Conservation (phyloP, 2,888 invertebrate species). For the Onchidella celtica region DNA sequence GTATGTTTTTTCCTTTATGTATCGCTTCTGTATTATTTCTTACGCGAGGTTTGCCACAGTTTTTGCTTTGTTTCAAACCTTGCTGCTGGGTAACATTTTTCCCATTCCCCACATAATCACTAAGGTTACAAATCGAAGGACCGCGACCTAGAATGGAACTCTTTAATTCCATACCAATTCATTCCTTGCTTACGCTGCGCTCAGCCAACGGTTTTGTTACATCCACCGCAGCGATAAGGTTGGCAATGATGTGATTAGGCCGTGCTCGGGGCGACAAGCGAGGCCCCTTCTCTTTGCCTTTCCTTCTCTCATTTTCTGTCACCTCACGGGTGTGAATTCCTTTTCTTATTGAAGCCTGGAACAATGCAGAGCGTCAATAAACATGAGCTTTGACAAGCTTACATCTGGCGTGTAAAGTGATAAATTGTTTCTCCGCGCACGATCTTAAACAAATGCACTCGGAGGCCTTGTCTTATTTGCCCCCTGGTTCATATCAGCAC, state of each 20-base stretch:
- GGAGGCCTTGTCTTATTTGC: no score
- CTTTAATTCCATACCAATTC: conserved; percentile 5
- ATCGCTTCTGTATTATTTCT: no score
- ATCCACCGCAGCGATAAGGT: conserved; percentile 1
- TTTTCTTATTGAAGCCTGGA: background rate
- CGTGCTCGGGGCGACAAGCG: conserved; percentile 3
- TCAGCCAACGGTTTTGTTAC: conserved; percentile 9
- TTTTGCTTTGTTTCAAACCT: no score
- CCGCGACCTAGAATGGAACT: no score
- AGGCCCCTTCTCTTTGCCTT: background rate
- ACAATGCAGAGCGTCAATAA: background rate
- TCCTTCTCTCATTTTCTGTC: conserved; percentile 3
- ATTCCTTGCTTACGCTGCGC: background rate
- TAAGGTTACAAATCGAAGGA: no score
- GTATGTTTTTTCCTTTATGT: no score
- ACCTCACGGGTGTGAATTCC: conserved; percentile 12
- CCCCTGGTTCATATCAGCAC: no score
- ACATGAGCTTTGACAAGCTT: background rate
- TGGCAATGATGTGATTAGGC: conserved; percentile 27
- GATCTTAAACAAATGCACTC: conserved; percentile 12
- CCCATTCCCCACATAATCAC: no score
- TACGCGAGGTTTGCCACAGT: no score
- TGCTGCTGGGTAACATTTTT: no score
- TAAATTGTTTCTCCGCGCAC: conserved; percentile 1
- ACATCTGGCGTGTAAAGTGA: conserved; percentile 5